Evolutionary conservation across 2,888 invertebrate species (phyloP).

Genomic region (Alcis repandata): DNA sequence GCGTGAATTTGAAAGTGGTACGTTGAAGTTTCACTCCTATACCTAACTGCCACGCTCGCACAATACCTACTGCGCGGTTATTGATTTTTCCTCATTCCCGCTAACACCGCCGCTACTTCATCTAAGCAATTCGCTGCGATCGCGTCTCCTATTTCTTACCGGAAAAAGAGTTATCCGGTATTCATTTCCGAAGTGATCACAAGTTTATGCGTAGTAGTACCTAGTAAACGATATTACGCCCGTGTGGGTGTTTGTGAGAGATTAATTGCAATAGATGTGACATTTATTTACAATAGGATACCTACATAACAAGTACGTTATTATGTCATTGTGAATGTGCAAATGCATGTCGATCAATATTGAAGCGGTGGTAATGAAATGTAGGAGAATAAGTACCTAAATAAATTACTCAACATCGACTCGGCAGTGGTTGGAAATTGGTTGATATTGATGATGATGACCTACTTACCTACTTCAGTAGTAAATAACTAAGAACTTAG

Average conservation of each 20-base stretch:
- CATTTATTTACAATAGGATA: not conserved
- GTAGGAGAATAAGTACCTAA: not conserved
- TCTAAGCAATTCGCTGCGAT: not conserved
- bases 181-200: not conserved
- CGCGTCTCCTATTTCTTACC: not conserved
- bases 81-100: constrained; percentile 8
- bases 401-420: too few relatives aligned
- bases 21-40: not conserved
- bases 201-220: not conserved
- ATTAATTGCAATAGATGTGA: not conserved
- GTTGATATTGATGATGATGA: too few relatives aligned
- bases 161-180: not conserved
- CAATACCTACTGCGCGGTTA: not conserved
- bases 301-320: not conserved
- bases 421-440: too few relatives aligned
- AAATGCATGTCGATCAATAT: constrained; percentile 1
- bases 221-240: not conserved
- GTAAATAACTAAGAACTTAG: too few relatives aligned
- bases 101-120: not conserved
- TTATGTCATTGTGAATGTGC: not conserved
- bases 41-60: not conserved
- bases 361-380: not conserved
- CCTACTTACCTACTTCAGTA: too few relatives aligned
- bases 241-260: not conserved
- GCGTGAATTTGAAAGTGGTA: not conserved